These are phyloP conservation scores for Stramonita haemastoma DNA, from an alignment of 2,888 invertebrate genomes.

Conservation along the genomic window DNA sequence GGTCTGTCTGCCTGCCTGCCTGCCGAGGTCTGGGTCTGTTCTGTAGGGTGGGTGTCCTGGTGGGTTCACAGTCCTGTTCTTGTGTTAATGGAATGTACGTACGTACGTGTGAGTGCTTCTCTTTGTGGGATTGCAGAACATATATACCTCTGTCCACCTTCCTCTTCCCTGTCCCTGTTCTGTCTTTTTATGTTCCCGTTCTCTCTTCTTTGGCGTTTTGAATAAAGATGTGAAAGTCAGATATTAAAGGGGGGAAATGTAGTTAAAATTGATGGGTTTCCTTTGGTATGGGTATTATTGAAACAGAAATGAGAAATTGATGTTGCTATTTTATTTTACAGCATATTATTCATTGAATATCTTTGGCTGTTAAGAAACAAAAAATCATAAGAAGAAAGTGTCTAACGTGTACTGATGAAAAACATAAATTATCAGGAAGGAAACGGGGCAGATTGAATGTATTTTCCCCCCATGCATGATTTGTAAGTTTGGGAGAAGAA, in stretches of 20 bases:
- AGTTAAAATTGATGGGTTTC: not conserved
- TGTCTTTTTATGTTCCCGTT: not conserved
- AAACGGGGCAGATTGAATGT: not conserved
- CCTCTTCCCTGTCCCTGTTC: not conserved
- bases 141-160: not conserved
- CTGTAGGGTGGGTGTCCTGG: not conserved
- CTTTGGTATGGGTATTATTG: not conserved
- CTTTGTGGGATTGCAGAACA: constrained; percentile 10
- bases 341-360: no score
- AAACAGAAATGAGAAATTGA: not conserved
- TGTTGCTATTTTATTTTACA: not conserved
- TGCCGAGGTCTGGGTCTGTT: not conserved
- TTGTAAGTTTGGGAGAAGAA: not conserved
- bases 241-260: not conserved
- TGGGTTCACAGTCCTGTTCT: not conserved
- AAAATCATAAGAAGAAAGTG: not conserved
- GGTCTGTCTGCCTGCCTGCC: not conserved
- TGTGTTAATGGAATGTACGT: not conserved
- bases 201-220: not conserved
- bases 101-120: not conserved
- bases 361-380: not conserved
- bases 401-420: not conserved
- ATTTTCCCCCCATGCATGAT: not conserved
- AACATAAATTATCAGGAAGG: not conserved
- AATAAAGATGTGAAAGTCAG: not conserved